A percentile compares a stretch with the other conserved stretches of the same genome.
Evolutionary conservation across 2,888 invertebrate genomes (phyloP).

Genomic region (Chrysina gloriosa): DNA sequence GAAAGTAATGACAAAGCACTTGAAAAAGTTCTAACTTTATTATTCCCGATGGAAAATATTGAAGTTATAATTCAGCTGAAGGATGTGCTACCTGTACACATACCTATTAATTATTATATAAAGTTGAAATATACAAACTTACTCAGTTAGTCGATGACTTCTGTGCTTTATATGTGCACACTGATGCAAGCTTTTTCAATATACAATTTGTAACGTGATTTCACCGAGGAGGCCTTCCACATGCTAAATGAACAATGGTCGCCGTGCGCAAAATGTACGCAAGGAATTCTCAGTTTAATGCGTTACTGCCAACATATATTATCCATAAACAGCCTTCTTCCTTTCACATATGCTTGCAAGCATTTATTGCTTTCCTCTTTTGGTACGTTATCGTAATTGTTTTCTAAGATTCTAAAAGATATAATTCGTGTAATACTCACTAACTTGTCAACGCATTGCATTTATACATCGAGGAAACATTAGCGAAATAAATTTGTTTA

Average conservation of each 20-base stretch:
- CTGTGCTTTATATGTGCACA: constrained; percentile 15
- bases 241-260: constrained; percentile 32
- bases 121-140: constrained; percentile 8
- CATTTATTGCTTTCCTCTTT: constrained; percentile 22
- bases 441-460: background rate
- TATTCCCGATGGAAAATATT: too few species aligned
- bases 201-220: background rate
- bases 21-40: too few species aligned
- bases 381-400: constrained; percentile 7
- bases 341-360: constrained; percentile 16
- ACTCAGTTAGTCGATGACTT: constrained; percentile 10
- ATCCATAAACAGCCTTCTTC: constrained; percentile 24
- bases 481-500: constrained; percentile 14
- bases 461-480: background rate
- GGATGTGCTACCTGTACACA: constrained; percentile 3
- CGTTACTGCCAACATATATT: constrained; percentile 17
- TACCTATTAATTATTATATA: constrained; percentile 37
- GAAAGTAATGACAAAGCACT: too few species aligned
- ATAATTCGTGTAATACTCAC: constrained; percentile 11
- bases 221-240: constrained; percentile 13
- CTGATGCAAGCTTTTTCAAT: constrained; percentile 20
- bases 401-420: constrained; percentile 14
- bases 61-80: background rate
- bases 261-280: constrained; percentile 16
- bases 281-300: constrained; percentile 31